Conservation (phyloP, 2,888 invertebrate species). For the Rotaria socialis region DNA sequence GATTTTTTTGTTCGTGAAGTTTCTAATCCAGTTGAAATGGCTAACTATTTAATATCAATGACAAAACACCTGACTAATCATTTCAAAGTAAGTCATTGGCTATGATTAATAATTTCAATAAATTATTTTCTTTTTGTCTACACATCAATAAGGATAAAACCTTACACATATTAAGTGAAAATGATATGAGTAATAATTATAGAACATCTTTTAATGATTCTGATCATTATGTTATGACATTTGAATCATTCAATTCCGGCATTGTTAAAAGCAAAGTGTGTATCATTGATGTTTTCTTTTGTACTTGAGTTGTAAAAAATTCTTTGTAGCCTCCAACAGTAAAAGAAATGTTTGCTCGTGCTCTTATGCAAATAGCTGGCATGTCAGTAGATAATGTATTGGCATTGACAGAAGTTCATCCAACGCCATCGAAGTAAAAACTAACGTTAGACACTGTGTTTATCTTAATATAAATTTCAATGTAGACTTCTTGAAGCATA, state of each 20-base stretch:
- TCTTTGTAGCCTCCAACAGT: constrained; percentile 35
- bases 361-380: constrained; percentile 45
- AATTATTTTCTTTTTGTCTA: neutral
- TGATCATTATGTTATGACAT: constrained; percentile 41
- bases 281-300: neutral
- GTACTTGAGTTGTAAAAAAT: neutral
- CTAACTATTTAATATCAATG: constrained; percentile 42
- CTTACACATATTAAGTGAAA: constrained; percentile 6
- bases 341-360: constrained; percentile 46
- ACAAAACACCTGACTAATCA: constrained; percentile 36
- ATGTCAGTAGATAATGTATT: constrained; percentile 45
- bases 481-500: constrained; percentile 38
- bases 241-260: constrained; percentile 45
- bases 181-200: constrained; percentile 33
- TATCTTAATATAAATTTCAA: neutral
- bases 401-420: constrained; percentile 40
- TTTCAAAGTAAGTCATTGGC: neutral
- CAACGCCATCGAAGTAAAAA: constrained; percentile 41
- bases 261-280: constrained; percentile 39
- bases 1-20: constrained; percentile 36
- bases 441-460: neutral
- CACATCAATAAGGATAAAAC: constrained; percentile 31
- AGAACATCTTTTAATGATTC: constrained; percentile 6
- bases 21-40: constrained; percentile 28
- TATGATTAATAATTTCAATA: neutral